Base-by-base conservation (phyloP, 2,797 vertebrate genomes). In the Sebastes nivosus region DNA sequence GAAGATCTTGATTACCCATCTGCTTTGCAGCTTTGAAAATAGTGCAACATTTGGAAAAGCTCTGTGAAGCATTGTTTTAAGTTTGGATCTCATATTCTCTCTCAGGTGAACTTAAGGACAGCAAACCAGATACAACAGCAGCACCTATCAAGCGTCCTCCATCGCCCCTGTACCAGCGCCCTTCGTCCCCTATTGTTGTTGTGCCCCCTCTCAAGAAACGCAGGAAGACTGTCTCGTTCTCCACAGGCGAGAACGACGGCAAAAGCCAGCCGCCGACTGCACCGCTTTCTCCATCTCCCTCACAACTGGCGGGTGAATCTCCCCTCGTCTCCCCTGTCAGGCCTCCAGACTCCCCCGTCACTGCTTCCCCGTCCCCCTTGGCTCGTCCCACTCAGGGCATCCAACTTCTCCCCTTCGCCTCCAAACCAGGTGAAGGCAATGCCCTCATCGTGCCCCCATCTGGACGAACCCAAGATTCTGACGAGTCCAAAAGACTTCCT, bases 131-230 rank as follows among this genome's bases (percentile, higher is more conserved):
- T 11, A 1, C 70, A 10, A 22, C 76, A 6, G 8, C 74, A 24
- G 65, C 55, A 0, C 70, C 80, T 2, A 38, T 60, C 67, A 86
- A 85, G 30, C 88, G 88, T 0, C 93, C 92, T 1, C 93, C 93
- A 0, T 94, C 95, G 0, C 94, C 93, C 3, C 89, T 91, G 0
- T 84, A 91, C 67, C 96, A 95, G 0, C 96, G 95, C 4, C 96
- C 97, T 11, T 96, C 96, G 0, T 97, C 97, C 8, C 96, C 96
- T 1, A 91, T 97, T 8, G 95, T 96, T 9, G 95, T 97, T 0
- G 92, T 98, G 6, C 97, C 97, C 0, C 97, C 97, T 30, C 97
- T 97, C 76, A 98, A 98, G 90, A 98, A 98, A 81, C 97, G 97
- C 52, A 95, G 97, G 86, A 98, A 98, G 95, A 98, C 97, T 0